Base-by-base conservation (phyloP, 2,113 vertebrate species). In the Scopus umbretta region DNA sequence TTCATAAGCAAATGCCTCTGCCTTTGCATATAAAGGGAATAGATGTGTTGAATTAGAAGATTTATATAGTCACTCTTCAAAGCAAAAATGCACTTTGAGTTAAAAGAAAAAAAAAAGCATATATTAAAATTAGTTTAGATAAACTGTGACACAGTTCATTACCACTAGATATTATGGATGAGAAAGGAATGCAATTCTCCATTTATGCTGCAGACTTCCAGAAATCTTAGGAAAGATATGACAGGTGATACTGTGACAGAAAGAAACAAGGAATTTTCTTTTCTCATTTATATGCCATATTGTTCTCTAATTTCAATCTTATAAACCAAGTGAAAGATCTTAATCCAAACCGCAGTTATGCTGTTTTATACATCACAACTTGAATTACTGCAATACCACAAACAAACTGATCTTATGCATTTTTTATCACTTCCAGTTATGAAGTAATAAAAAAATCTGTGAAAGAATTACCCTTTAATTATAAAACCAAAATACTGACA, bases 151-250 rank as follows among this genome's bases (percentile, higher is more conserved):
- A 92, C 40, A 34, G 78, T 50, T 80, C 80, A 93, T 70, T 92
- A 82, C 27, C 32, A 73, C 30, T 34, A 86, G 62, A 49, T 82
- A 75, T 12, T 61, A 74, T 1, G 1, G 88, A 85, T 56, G 53
- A 80, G 42, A 94, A 85, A 90, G 59, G 49, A 91, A 91, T 30
- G 65, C 17, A 78, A 7, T 71, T 94, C 50, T 78, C 67, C 36
- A 71, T 65, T 94, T 80, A 86, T 78, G 52, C 58, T 72, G 47
- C 34, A 90, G 84, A 85, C 13, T 76, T 96, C 36, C 40, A 34
- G 87, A 96, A 95, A 91, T 65, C 85, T 79, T 65, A 89, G 36
- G 58, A 80, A 92, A 91, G 34, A 88, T 72, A 68, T 53, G 62
- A 72, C 30, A 82, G 78, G 84, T 79, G 40, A 58, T 80, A 75